Conservation (phyloP, 2,888 invertebrate species). For the Melanostoma mellinum region DNA sequence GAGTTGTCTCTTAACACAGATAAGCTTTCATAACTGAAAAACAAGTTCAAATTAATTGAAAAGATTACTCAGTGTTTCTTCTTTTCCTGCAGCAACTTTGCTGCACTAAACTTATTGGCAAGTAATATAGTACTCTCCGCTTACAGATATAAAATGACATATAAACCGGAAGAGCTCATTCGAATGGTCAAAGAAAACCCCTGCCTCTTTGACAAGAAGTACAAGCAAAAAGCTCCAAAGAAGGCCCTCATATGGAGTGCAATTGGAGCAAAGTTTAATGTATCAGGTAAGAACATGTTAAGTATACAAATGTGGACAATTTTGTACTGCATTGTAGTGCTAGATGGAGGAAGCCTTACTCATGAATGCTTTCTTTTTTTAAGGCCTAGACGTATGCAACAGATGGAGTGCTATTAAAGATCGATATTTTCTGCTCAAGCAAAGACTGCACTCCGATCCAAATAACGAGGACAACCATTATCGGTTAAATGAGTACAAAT, state of each 20-base stretch:
- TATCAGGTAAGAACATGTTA: background rate
- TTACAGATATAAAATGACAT: too few species aligned
- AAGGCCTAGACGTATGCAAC: background rate
- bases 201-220: background rate
- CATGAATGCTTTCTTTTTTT: background rate
- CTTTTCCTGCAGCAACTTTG: too few species aligned
- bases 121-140: too few species aligned
- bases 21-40: too few species aligned
- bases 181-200: background rate
- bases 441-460: background rate
- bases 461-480: background rate
- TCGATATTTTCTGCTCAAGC: constrained; percentile 1
- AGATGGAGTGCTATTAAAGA: constrained; percentile 3
- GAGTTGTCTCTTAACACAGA: too few species aligned
- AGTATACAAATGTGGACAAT: too few species aligned
- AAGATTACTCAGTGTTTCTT: too few species aligned
- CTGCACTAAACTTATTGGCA: too few species aligned
- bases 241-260: constrained; percentile 4
- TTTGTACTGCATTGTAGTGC: too few species aligned
- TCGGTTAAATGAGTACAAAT: background rate
- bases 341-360: too few species aligned
- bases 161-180: background rate
- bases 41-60: too few species aligned
- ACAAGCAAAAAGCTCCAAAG: background rate
- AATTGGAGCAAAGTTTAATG: background rate